Evolutionary conservation across 2,113 vertebrate genomes (phyloP), one percentile per base, ranked within the genome.

Genomic region (Aleadryas rufinucha): DNA sequence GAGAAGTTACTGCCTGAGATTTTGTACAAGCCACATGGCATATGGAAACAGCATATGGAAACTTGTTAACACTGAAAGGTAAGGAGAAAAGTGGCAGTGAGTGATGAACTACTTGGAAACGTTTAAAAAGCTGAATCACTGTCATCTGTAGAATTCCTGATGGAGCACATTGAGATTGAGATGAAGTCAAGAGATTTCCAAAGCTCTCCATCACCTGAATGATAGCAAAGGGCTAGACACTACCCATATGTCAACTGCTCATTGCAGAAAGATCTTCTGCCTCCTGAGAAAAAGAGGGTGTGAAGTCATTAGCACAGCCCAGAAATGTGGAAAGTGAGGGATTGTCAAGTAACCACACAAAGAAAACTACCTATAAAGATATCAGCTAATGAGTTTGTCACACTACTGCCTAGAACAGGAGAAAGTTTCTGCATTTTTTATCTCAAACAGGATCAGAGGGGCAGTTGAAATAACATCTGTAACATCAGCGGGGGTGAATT

Each of bases 391-490:
- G 82, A 90, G 64, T 79, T 97, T 94, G 93, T 78, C 89, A 79
- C 61, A 74, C 60, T 85, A n/a, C 69, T 95, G 59, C 54, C 71
- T 93, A 60, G 54, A 75, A 77, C 50, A 87, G 61, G 75, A 80
- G 92, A 93, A 89, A 63, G 49, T 72, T 97, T 96, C 75, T 60
- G 56, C 53, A 57, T 92, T 96, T 84, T 84, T 82, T 33, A 91
- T 95, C 76, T 97, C 84, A 82, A 90, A 87, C 35, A 88, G 64
- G 95, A 97, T 90, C 33, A 72, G 64, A 96, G 49, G 37, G 19
- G 33, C 87, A 52, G 45, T 39, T 87, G 91, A 86, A 71, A 91
- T 97, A 97, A 94, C 92, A 98, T 95, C 94, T 97, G 96, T 95
- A 96, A 87, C 76, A 85, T 65, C 95, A 96, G 95, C 76, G 72